Evolutionary conservation across 2,113 vertebrate species (phyloP), one percentile per base, ranked within the genome.

Genomic region (Camelus dromedarius): DNA sequence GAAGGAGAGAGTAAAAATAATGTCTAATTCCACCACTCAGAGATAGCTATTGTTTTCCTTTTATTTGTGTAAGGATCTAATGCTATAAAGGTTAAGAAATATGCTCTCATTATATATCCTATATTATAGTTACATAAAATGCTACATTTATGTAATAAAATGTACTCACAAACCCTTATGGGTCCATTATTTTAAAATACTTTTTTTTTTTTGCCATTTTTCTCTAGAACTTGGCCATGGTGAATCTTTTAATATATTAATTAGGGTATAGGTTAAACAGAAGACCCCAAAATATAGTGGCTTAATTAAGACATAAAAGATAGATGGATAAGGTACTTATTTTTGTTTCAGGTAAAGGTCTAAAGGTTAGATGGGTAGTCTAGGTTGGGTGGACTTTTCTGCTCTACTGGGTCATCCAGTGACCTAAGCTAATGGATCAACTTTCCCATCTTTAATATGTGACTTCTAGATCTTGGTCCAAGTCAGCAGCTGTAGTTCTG

Each of bases 61-160:
- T 91, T 85, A 81, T n/a, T 82, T 95, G 19, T 72, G 5, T 85
- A 91, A 66, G 28, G 7, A 76, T 88, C 35, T 95, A 96, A 89
- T 35, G 15, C 89, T 77, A 72, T 60, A 77, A 93, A 93, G 30
- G 52, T 82, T 81, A 97, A 96, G 46, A 85, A 96, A 89, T 77
- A 83, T 32, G 4, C 88, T 95, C 18, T 84, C 76, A 70, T 50
- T 82, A 69, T 85, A 32, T 91, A 92, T 89, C 18, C 28, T 60
- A 73, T 95, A 86, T 82, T 91, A 11, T 93, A 75, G 46, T 85
- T 82, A 89, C 0, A 91, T 83, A 72, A 83, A 95, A 58, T 94
- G 42, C 46, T 94, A 56, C 6, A 18, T 56, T 50, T 35, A 28
- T 72, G 1, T 79, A 75, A 77, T 82, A 52, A 92, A 86, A 77